Evolutionary conservation across 2,888 invertebrate genomes (phyloP), one percentile per base, ranked within the genome.

Genomic region (Hirtodrosophila confusa): DNA sequence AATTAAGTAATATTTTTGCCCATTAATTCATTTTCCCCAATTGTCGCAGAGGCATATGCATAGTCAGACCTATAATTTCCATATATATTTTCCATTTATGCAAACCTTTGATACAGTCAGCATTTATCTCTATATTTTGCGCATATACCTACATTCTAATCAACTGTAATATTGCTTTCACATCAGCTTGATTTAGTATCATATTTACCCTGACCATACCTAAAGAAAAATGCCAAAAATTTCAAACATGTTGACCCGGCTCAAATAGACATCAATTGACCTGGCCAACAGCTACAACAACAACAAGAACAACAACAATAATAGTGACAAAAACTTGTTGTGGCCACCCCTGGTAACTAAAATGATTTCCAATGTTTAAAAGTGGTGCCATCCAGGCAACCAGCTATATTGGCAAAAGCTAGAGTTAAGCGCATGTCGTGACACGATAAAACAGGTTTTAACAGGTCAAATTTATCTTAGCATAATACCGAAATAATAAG

Each of bases 191-290:
- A 61, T 75, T 75, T 61, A 70, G 67, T 75, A 71, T 71, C 67
- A 55, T 68, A 70, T 64, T 66, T 61, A 45, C 53, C 54, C 66
- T 45, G 50, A 40, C 63, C 17, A 17, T 17, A 17, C 61, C 53
- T 39, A 44, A 17, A 40, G 17, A 40, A 57, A 60, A 65, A 58
- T 60, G 33, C 50, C 49, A 65, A 56, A 68, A 61, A 62, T 68
- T 47, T 49, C 44, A 48, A 56, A 70, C 58, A 69, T 77, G 76
- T 53, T 48, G 45, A 36, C 39, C 51, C 43, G 27, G 54, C 61
- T 68, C 58, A 72, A 76, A 76, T 75, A 68, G 64, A 53, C 68
- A 65, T 57, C 73, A 77, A 69, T 79, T 80, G 78, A 80, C 74
- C 74, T 24, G 50, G 55, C 64, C 17, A 1, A 17, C 17, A 17